These are phyloP conservation scores for Drosophila longiperda DNA, from an alignment of 2,888 invertebrate genomes.

Conservation along the genomic window DNA sequence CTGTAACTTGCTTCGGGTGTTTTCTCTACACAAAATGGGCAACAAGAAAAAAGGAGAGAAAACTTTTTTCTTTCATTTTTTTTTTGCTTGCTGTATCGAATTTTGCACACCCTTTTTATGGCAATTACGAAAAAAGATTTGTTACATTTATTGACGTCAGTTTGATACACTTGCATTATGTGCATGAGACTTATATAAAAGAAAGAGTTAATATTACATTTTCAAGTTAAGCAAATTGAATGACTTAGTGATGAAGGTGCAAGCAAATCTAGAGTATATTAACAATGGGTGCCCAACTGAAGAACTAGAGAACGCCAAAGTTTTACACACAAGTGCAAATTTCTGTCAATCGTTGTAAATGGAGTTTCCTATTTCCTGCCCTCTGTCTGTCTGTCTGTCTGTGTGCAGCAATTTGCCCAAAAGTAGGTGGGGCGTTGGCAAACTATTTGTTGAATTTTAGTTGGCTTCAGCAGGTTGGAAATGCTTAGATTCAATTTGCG, in stretches of 20 bases:
- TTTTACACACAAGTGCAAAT: slow-evolving; percentile 71
- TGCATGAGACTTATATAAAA: slow-evolving; percentile 1
- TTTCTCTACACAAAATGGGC: slow-evolving; percentile 42
- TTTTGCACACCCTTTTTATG: slow-evolving; percentile 41
- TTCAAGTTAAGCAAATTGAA: not conserved
- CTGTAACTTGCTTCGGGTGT: slow-evolving; percentile 58
- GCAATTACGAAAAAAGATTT: not conserved
- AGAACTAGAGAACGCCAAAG: slow-evolving; percentile 46
- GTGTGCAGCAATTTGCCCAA: slow-evolving; percentile 47
- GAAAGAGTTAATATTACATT: not conserved
- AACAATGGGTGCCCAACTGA: slow-evolving; percentile 9
- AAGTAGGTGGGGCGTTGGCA: slow-evolving; percentile 35
- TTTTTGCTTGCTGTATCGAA: slow-evolving; percentile 32
- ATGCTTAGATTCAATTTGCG: slow-evolving; percentile 46
- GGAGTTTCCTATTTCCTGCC: slow-evolving; percentile 64
- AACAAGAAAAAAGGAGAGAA: slow-evolving; percentile 42
- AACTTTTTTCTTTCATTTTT: slow-evolving; percentile 18
- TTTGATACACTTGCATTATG: slow-evolving; percentile 16
- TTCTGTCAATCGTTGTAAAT: slow-evolving; percentile 76
- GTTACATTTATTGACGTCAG: slow-evolving; percentile 32
- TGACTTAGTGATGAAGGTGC: not conserved
- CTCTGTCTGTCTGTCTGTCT: slow-evolving; percentile 34
- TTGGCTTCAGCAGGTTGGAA: slow-evolving; percentile 23
- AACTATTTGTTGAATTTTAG: slow-evolving; percentile 44
- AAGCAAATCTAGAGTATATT: slow-evolving; percentile 12